These are phyloP conservation scores for Lasiommata megera DNA, from an alignment of 2,888 invertebrate genomes.

Conservation along the genomic window DNA sequence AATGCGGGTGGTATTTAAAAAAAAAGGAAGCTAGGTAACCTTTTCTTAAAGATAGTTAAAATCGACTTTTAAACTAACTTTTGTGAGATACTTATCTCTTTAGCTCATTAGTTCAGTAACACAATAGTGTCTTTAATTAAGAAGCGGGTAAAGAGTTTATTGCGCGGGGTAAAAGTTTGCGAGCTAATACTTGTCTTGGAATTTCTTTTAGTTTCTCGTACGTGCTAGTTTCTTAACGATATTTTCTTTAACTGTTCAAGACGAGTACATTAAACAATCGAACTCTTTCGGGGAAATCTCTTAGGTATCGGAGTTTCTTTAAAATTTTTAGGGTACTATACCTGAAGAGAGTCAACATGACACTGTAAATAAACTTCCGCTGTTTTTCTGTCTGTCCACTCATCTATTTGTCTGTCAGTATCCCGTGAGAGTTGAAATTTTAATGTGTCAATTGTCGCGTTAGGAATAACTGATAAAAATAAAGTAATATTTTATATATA, in stretches of 20 bases:
- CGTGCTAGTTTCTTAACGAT: conserved; percentile 13
- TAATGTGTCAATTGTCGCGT: too few species aligned
- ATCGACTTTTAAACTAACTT: conserved; percentile 2
- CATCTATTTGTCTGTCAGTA: too few species aligned
- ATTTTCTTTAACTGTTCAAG: conserved; percentile 12
- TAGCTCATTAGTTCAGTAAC: conserved; percentile 12
- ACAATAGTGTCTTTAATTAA: conserved; percentile 16
- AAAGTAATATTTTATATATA: too few species aligned
- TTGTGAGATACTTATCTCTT: conserved; percentile 1
- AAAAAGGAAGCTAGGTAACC: too few species aligned
- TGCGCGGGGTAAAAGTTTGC: conserved; percentile 10
- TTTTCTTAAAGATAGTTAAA: not conserved
- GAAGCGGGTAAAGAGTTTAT: conserved; percentile 15
- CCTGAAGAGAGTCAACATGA: too few species aligned
- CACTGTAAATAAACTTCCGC: too few species aligned
- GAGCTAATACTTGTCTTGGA: conserved; percentile 16
- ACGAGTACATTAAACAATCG: not conserved
- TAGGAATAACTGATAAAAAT: too few species aligned
- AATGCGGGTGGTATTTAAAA: too few species aligned
- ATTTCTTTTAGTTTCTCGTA: conserved; percentile 17
- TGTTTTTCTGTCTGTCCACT: too few species aligned
- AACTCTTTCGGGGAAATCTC: not conserved
- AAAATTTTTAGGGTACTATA: too few species aligned
- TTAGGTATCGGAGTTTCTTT: not conserved
- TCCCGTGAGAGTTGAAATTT: too few species aligned